These are phyloP conservation scores for Leptothorax acervorum DNA, from an alignment of 2,888 invertebrate species.

Conservation along the genomic window DNA sequence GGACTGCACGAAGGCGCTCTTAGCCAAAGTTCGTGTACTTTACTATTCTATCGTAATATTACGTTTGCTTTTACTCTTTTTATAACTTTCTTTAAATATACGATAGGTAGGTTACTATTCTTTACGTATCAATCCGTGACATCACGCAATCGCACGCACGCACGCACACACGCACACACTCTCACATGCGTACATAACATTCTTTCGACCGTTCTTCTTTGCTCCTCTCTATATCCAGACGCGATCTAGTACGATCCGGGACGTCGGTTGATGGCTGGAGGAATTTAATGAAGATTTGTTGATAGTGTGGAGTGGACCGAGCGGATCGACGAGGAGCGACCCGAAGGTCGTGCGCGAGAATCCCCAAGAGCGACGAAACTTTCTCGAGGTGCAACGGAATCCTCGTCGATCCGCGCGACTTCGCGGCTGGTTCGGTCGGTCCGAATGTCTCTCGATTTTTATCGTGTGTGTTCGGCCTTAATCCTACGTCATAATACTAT, in stretches of 20 bases:
- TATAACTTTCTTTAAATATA: slow-evolving; percentile 76
- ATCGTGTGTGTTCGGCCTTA: slow-evolving; percentile 61
- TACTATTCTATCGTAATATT: slow-evolving; percentile 76
- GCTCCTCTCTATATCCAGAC: slow-evolving; percentile 26
- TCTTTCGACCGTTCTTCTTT: slow-evolving; percentile 16
- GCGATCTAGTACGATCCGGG: slow-evolving; percentile 22
- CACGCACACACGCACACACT: slow-evolving; percentile 33
- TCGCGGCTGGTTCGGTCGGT: slow-evolving; percentile 40
- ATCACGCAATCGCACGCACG: slow-evolving; percentile 34
- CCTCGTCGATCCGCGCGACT: slow-evolving; percentile 39
- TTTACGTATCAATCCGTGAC: slow-evolving; percentile 67
- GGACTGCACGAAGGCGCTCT: slow-evolving; percentile 71
- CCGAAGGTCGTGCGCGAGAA: not conserved
- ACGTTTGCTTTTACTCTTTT: slow-evolving; percentile 69
- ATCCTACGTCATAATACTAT: slow-evolving; percentile 81
- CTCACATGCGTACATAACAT: not conserved
- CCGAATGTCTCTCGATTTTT: slow-evolving; percentile 35
- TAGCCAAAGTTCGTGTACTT: slow-evolving; percentile 79
- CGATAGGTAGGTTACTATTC: slow-evolving; percentile 73
- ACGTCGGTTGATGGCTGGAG: slow-evolving; percentile 37
- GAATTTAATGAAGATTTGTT: slow-evolving; percentile 46
- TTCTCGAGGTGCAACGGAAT: not conserved
- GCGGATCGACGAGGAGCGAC: slow-evolving; percentile 16
- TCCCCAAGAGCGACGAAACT: not conserved
- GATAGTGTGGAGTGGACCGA: slow-evolving; percentile 28